These are phyloP conservation scores for Schizopygopsis malacanthus DNA, from an alignment of 2,797 vertebrate genomes.

Conservation along the genomic window DNA sequence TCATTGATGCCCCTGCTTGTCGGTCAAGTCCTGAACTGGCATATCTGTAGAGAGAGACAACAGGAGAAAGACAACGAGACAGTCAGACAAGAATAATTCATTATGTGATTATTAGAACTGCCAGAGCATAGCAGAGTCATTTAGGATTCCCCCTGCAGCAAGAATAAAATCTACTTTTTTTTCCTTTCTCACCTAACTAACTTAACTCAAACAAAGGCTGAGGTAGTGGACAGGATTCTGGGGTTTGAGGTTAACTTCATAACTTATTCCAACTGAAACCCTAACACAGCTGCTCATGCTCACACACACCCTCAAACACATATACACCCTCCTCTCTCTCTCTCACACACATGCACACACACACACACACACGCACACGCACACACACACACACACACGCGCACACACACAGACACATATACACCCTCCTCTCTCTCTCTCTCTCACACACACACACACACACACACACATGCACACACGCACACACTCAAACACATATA, in stretches of 20 bases:
- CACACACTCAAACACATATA: too few relatives aligned
- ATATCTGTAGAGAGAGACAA: constrained; percentile 69
- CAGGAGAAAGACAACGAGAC: background rate
- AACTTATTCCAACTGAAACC: background rate
- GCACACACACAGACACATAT: too few relatives aligned
- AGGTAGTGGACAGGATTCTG: constrained; percentile 39
- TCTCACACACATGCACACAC: too few relatives aligned
- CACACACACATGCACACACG: too few relatives aligned
- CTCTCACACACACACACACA: too few relatives aligned
- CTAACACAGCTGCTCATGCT: background rate
- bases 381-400: too few relatives aligned
- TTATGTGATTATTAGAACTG: background rate
- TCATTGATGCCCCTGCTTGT: constrained; percentile 81
- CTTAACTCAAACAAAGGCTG: background rate
- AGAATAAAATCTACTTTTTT: background rate
- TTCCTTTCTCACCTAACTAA: background rate
- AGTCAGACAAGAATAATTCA: background rate
- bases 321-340: background rate
- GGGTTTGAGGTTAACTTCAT: constrained; percentile 21
- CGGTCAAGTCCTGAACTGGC: constrained; percentile 78
- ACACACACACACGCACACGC: too few relatives aligned
- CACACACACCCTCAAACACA: background rate
- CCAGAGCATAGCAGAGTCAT: background rate
- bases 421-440: too few relatives aligned
- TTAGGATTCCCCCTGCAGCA: background rate